Conservation (phyloP, 2,888 invertebrate genomes). For the Spodoptera picta region DNA sequence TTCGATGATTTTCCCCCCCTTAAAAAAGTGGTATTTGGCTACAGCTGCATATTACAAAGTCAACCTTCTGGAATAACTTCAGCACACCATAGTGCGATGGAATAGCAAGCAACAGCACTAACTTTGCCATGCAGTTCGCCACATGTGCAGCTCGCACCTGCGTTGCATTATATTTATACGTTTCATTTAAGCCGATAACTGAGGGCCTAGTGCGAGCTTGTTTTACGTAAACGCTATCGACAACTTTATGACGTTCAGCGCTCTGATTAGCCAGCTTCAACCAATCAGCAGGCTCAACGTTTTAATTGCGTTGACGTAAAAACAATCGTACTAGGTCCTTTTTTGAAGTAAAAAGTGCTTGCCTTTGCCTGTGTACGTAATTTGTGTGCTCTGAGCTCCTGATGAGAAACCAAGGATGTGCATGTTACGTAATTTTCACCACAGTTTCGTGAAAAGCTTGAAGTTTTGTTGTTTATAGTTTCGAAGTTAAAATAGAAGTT, state of each 20-base stretch:
- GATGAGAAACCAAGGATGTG: conserved; percentile 13
- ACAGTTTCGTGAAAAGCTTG: conserved; percentile 4
- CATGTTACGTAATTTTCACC: conserved; percentile 9
- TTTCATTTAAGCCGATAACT: conserved; percentile 43
- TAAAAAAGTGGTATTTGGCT: too few relatives aligned
- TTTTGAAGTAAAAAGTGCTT: conserved; percentile 40
- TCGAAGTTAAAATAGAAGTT: background rate
- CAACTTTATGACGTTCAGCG: too few relatives aligned
- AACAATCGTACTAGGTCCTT: too few relatives aligned
- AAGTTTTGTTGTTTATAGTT: conserved; percentile 14
- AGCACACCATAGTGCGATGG: background rate
- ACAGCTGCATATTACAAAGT: background rate
- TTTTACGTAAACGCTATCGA: too few relatives aligned
- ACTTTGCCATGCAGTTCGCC: conserved; percentile 32
- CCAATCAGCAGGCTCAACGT: too few relatives aligned
- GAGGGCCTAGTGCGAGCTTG: background rate
- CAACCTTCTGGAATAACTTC: conserved; percentile 11
- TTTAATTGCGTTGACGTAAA: too few relatives aligned
- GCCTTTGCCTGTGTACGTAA: conserved; percentile 32
- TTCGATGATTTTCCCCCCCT: too few relatives aligned
- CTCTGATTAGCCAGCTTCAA: too few relatives aligned
- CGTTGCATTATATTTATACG: conserved; percentile 42
- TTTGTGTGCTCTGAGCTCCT: conserved; percentile 20
- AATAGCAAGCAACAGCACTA: conserved; percentile 36
- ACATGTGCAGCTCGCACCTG: conserved; percentile 35